Percentiles rank a stretch among this genome's conserved stretches.
These are phyloP conservation scores for Sphecodes monilicornis DNA, from an alignment of 2,888 invertebrate species.

Conservation along the genomic window DNA sequence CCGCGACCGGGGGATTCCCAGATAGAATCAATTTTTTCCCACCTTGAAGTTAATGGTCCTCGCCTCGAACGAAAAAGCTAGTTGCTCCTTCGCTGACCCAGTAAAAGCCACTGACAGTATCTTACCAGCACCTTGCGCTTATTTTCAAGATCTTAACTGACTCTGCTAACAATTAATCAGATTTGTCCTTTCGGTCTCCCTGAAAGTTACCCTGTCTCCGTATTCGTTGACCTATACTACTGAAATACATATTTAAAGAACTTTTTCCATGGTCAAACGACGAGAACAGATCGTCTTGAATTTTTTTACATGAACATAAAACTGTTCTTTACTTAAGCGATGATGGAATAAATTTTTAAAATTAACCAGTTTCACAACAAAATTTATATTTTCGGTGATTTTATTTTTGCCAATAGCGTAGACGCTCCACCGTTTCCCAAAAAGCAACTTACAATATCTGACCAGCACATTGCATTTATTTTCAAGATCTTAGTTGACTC, in stretches of 20 bases:
- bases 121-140: background rate
- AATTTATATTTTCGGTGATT: no score
- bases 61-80: background rate
- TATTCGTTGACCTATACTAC: background rate
- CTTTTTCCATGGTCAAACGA: background rate
- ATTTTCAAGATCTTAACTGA: background rate
- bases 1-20: background rate
- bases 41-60: conserved; percentile 11
- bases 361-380: no score
- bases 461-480: background rate
- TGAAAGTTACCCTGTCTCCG: background rate
- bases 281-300: background rate
- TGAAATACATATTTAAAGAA: background rate
- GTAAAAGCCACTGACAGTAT: conserved; percentile 1
- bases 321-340: no score
- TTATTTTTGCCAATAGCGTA: no score
- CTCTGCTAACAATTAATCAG: conserved; percentile 1
- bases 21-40: conserved; percentile 22
- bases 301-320: no score
- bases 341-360: no score
- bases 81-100: background rate
- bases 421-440: no score
- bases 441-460: background rate
- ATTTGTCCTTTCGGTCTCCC: conserved; percentile 6
- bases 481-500: background rate